Evolutionary conservation across 64 coral and sea anemone genomes (phyloP), one percentile per base, ranked within the genome.

Genomic region (Montipora capricornis): DNA sequence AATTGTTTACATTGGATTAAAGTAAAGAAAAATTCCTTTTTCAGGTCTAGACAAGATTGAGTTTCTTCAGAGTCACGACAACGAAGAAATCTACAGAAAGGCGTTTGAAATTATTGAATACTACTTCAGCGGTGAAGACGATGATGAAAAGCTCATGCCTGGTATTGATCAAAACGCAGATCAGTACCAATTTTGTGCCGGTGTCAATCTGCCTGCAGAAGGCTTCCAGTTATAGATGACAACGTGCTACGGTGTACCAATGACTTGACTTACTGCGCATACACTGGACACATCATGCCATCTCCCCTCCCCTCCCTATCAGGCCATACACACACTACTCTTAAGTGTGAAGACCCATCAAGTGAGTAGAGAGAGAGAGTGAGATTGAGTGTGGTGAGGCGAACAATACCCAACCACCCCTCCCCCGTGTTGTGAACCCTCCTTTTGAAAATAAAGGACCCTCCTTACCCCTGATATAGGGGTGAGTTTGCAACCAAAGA

Each of bases 11-110:
- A 73, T 47, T 50, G 19, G 14, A 73, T 87, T 76, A 29, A 76
- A 44, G 37, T 6, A 13, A 2, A 75, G 47, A 60, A 13, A n/a
- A 47, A 77, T 29, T 9, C 15, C 6, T 78, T 44, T 64, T 87
- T 7, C 68, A 99, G 97, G 97, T 55, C 78, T 99, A 59, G 97
- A 99, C 95, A 99, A 99, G 88, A 96, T 99, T 68, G 95, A 99
- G 76, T 99, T 99, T 70, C 97, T 99, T 76, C 97, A 99, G 87
- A 93, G 97, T 82, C 97, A 99, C 58, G 97, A 99, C 62, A 99
- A 99, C 80, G 95, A 96, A 73, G 92, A 99, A 90, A 99, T 99
- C 45, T 99, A 99, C 79, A 96, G 87, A 74, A 99, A 99, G 64
- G 91, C 95, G 6, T 99, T 94, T 82, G 98, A 96, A 58, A 99